Evolutionary conservation across 2,888 invertebrate species (phyloP).

Genomic region (Eupithecia subumbrata): DNA sequence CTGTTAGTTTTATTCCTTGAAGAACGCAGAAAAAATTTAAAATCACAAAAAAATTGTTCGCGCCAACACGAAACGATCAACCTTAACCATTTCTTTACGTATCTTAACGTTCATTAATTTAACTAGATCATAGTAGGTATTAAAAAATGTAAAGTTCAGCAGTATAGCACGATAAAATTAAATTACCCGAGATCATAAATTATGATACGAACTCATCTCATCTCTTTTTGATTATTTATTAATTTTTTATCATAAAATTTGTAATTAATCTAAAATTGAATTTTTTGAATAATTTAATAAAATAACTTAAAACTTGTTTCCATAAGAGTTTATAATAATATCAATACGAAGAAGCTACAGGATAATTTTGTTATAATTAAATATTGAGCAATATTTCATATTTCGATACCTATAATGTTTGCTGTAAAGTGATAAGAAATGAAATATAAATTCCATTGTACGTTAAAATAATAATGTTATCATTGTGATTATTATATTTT

Average conservation of each 20-base stretch:
- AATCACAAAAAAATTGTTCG: no score
- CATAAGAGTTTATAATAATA: not conserved
- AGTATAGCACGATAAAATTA: not conserved
- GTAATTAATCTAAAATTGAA: not conserved
- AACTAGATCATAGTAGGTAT: not conserved
- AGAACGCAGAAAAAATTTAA: no score
- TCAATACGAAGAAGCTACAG: not conserved
- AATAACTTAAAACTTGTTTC: not conserved
- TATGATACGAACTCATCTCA: not conserved
- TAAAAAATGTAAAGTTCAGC: not conserved
- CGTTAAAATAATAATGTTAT: slow-evolving; percentile 45
- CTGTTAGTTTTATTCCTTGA: no score
- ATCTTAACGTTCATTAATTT: no score
- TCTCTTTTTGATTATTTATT: not conserved
- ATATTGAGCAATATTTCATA: slow-evolving; percentile 3
- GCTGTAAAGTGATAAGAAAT: slow-evolving; percentile 40
- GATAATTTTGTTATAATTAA: slow-evolving; percentile 2
- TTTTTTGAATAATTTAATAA: not conserved
- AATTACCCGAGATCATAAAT: not conserved
- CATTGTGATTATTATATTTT: slow-evolving; percentile 47
- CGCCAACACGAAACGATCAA: no score
- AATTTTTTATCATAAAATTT: not conserved
- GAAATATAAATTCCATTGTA: slow-evolving; percentile 39
- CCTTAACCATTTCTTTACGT: no score
- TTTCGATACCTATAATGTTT: slow-evolving; percentile 8